These are phyloP conservation scores for Acyrthosiphon pisum DNA, from an alignment of 1,140 invertebrate species.

Conservation along the genomic window DNA sequence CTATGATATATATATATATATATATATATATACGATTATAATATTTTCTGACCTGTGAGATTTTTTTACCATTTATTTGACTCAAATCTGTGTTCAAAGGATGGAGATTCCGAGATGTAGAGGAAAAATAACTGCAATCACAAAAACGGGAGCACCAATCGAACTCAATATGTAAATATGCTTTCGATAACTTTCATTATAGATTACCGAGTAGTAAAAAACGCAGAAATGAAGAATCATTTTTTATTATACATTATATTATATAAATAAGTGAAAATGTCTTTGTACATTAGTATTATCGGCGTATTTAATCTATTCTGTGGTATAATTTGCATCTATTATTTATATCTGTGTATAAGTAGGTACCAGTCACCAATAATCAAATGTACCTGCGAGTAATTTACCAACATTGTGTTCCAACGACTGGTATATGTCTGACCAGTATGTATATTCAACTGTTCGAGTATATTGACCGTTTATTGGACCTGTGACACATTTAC, in stretches of 20 bases:
- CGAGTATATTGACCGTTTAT: neutral
- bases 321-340: neutral
- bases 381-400: neutral
- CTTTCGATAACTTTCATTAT: too few relatives aligned
- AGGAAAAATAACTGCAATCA: neutral
- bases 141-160: too few relatives aligned
- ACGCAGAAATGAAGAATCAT: too few relatives aligned
- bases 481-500: neutral
- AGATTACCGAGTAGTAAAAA: too few relatives aligned
- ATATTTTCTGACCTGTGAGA: too few relatives aligned
- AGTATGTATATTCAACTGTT: neutral
- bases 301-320: too few relatives aligned
- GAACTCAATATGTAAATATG: too few relatives aligned
- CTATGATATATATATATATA: too few relatives aligned
- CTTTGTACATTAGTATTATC: too few relatives aligned
- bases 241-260: too few relatives aligned
- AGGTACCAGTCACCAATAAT: neutral
- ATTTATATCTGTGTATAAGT: neutral
- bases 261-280: too few relatives aligned
- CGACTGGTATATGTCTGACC: neutral
- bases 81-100: neutral
- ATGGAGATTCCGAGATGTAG: neutral
- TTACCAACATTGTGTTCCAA: neutral
- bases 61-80: neutral
- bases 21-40: too few relatives aligned